Conservation (phyloP, 1,140 invertebrate species). For the Apocrypta bakeri region DNA sequence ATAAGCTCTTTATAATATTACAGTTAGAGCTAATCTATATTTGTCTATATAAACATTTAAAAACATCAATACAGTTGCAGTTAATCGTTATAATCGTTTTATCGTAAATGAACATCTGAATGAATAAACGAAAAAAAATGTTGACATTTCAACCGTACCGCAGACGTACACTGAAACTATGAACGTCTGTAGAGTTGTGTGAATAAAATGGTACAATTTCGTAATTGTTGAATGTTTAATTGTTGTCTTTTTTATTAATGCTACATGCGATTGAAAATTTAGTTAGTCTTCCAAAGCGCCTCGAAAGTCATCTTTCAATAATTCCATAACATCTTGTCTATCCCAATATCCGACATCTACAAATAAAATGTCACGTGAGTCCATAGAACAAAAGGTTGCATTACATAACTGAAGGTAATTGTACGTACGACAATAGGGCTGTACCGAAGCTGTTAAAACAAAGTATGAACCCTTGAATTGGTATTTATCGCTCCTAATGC, state of each 20-base stretch:
- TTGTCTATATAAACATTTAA: too few relatives aligned
- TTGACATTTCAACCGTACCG: too few relatives aligned
- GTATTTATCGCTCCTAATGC: conserved; percentile 55
- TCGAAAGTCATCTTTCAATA: not conserved
- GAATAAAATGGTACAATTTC: too few relatives aligned
- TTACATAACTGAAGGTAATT: not conserved
- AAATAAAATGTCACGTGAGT: not conserved
- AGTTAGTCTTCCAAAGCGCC: not conserved
- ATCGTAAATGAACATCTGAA: too few relatives aligned
- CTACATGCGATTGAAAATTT: not conserved
- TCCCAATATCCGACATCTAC: conserved; percentile 14
- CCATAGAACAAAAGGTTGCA: too few relatives aligned
- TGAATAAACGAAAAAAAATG: too few relatives aligned
- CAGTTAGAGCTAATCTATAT: too few relatives aligned
- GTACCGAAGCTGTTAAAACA: conserved; percentile 40
- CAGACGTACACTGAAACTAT: too few relatives aligned
- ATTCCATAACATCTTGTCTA: not conserved
- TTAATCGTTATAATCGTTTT: too few relatives aligned
- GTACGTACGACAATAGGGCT: conserved; percentile 53
- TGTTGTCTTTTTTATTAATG: not conserved
- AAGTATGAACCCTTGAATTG: conserved; percentile 45
- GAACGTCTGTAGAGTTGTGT: too few relatives aligned
- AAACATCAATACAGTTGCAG: too few relatives aligned
- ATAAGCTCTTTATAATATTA: too few relatives aligned
- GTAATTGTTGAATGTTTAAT: not conserved